phyloP scores from a whole-genome alignment of 2,113 vertebrate species.

The Hydropotes inermis region DNA sequence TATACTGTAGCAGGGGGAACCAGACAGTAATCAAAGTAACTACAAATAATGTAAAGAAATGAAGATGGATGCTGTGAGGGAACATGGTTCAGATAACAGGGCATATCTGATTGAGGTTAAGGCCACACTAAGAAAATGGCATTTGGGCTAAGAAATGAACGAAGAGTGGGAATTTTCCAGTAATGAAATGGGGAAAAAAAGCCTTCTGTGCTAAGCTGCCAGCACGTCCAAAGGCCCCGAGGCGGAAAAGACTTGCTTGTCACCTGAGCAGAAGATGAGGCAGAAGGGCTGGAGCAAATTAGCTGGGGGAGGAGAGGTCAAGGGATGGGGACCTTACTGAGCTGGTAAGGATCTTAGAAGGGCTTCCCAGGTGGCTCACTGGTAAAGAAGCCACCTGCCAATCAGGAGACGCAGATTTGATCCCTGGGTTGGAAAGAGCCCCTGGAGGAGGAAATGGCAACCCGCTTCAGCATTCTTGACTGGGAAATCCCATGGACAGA shows the following conservation, averaged over 20 bases:
- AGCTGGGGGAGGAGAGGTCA: not conserved
- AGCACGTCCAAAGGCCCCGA: not conserved
- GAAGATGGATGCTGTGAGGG: not conserved
- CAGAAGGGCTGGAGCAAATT: not conserved
- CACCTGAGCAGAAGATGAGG: not conserved
- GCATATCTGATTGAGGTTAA: not conserved
- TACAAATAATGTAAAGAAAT: not conserved
- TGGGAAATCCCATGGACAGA: not conserved
- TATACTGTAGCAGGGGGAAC: not conserved
- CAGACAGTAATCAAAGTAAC: not conserved
- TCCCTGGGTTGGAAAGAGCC: not conserved
- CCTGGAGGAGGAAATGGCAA: not conserved
- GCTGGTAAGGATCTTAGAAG: not conserved
- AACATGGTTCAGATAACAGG: not conserved
- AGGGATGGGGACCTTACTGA: not conserved
- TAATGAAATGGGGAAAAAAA: not conserved
- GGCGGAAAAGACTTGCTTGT: not conserved
- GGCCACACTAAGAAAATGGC: not conserved
- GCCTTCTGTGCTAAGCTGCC: not conserved
- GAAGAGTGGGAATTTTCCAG: not conserved
- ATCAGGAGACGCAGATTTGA: not conserved
- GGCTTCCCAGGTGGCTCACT: not conserved
- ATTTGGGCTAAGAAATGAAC: not conserved
- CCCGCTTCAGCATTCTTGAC: not conserved
- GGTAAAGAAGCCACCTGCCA: not conserved